Base-by-base conservation (phyloP, 2,797 vertebrate genomes). In the Centroberyx gerrardi region DNA sequence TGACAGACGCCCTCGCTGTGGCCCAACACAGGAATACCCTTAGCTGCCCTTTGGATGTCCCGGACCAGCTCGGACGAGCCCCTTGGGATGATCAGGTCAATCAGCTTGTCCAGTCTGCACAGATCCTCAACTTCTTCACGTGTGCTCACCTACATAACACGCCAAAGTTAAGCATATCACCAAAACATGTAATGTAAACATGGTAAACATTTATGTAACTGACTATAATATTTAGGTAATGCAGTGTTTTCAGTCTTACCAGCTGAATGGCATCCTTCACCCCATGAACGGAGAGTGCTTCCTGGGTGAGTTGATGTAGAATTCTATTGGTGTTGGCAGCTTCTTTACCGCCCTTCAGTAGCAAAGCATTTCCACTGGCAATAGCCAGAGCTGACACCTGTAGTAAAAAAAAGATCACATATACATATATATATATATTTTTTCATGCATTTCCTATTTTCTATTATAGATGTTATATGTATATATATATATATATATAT, bases 1-100 rank as follows among this genome's bases (percentile, higher is more conserved):
- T 99, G 98, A 79, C 98, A 99, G 88, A 99, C 95, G 1, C 98
- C 98, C 88, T 99, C 98, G 0, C 98, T 99, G 94, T 99, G 98
- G 54, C 98, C 98, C 94, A 99, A 96, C 36, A 99, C 98, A 1
- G 98, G 98, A 81, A 99, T 97, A 72, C 98, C 97, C 85, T 98
- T 98, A 0, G 98, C 96, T 3, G 97, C 96, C 54, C 95, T 96
- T 88, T 99, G 97, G 83, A 99, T 99, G 73, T 97, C 93, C 77
- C 96, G 92, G 71, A 99, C 98, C 65, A 99, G 93, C 86, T 98
- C 94, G 4, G 98, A 99, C 0, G 98, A 99, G 27, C 98, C 98
- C 2, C 98, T 96, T 5, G 98, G 98, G 87, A 99, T 98, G 84
- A 99, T 99, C n/a, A 99, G 92, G 90, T 99, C 98, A 42, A 99